Percentiles rank a stretch among this genome's conserved stretches.
phyloP scores from a whole-genome alignment of 2,888 invertebrate species.

The Leucophenga montana region DNA sequence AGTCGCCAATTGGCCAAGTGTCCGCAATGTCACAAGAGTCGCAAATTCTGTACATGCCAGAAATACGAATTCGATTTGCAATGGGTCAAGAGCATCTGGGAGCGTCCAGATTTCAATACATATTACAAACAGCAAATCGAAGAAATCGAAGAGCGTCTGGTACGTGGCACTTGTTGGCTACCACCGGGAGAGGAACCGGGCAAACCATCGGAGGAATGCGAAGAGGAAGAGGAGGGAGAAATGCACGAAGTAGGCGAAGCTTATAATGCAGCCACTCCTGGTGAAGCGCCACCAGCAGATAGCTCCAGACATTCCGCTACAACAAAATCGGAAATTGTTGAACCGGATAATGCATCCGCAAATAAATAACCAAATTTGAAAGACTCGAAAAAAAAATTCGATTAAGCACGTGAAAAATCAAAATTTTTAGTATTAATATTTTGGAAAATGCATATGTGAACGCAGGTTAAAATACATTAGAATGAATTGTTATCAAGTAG shows the following conservation, averaged over 20 bases:
- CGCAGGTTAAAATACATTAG: no score
- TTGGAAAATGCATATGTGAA: no score
- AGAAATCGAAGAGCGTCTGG: conserved; percentile 55
- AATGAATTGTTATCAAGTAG: no score
- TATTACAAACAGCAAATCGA: conserved; percentile 65
- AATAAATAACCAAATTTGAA: neutral
- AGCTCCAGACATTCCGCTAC: no score
- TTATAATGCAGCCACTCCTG: conserved; percentile 41
- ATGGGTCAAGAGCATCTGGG: conserved; percentile 69
- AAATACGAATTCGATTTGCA: conserved; percentile 65
- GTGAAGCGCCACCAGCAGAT: neutral
- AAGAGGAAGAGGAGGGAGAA: conserved; percentile 36
- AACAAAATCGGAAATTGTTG: no score
- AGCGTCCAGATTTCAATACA: conserved; percentile 63
- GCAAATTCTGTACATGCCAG: conserved; percentile 60
- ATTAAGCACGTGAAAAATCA: no score
- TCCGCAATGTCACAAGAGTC: conserved; percentile 62
- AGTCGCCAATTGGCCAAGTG: conserved; percentile 56
- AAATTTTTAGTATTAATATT: no score
- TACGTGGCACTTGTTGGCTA: conserved; percentile 58
- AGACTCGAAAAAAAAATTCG: no score
- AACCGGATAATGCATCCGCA: neutral
- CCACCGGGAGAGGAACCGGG: conserved; percentile 39
- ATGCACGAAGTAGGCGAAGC: conserved; percentile 41
- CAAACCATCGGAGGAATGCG: conserved; percentile 42